Evolutionary conservation across 2,797 vertebrate genomes (phyloP).

Genomic region (Malacoctenus gilli): DNA sequence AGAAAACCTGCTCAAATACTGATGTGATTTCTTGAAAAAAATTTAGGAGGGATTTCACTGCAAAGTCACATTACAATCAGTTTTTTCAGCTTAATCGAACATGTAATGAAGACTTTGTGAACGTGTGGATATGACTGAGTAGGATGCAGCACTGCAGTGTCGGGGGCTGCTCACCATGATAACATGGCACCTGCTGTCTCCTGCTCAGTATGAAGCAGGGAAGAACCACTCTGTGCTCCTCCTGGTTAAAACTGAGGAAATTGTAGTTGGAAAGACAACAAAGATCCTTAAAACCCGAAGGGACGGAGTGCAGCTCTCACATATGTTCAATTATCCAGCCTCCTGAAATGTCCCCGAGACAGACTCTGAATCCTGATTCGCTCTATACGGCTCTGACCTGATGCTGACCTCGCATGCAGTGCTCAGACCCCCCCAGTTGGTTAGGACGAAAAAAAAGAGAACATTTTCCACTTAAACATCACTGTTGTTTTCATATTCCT

Average conservation of each 20-base stretch:
- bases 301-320: constrained; percentile 23
- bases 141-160: neutral
- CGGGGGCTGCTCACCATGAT: constrained; percentile 19
- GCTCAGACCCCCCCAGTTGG: constrained; percentile 11
- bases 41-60: no score
- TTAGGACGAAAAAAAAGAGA: neutral
- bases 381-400: constrained; percentile 20
- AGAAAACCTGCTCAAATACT: no score
- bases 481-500: constrained; percentile 14
- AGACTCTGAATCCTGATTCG: constrained; percentile 32
- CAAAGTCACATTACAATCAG: neutral
- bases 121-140: constrained; percentile 17
- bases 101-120: neutral
- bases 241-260: constrained; percentile 11
- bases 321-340: constrained; percentile 31
- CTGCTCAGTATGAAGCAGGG: neutral
- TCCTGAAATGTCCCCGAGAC: constrained; percentile 33
- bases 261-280: constrained; percentile 2
- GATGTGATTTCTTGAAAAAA: neutral
- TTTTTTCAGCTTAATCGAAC: neutral
- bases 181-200: constrained; percentile 7
- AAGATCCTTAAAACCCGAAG: constrained; percentile 18
- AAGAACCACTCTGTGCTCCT: constrained; percentile 25
- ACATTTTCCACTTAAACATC: no score
- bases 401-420: constrained; percentile 16